phyloP scores from a whole-genome alignment of 2,888 invertebrate species.

The Pherbina coryleti region DNA sequence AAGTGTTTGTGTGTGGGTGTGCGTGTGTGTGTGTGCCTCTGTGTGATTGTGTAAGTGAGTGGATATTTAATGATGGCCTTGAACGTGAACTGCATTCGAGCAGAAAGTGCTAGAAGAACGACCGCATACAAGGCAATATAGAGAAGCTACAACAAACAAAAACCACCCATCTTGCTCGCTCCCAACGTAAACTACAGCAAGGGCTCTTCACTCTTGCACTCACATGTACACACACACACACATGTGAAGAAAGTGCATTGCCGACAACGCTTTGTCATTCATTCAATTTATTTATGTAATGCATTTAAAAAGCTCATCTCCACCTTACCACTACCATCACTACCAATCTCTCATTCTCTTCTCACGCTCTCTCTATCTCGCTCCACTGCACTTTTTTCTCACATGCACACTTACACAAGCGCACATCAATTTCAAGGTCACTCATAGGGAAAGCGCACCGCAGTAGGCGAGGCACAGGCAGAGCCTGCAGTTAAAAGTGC shows the following conservation, averaged over 20 bases:
- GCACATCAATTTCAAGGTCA: constrained; percentile 27
- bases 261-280: background rate
- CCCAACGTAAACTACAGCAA: background rate
- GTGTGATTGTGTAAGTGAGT: constrained; percentile 26
- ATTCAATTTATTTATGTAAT: background rate
- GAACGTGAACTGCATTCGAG: constrained; percentile 68
- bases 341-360: background rate
- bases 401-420: constrained; percentile 10
- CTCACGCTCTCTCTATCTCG: background rate
- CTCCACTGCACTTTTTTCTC: background rate
- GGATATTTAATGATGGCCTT: constrained; percentile 60
- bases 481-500: background rate
- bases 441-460: background rate
- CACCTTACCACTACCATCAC: background rate
- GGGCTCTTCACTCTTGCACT: constrained; percentile 5
- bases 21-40: constrained; percentile 1
- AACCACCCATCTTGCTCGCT: constrained; percentile 18
- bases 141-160: constrained; percentile 5
- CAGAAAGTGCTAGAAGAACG: constrained; percentile 40
- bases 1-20: background rate
- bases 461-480: constrained; percentile 13
- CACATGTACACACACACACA: constrained; percentile 39
- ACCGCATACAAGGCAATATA: constrained; percentile 17
- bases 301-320: background rate
- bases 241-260: background rate